These are phyloP conservation scores for Chrysaora quinquecirrha DNA, from an alignment of 30 jellyfish, hydroid and myxozoan genomes.

Conservation along the genomic window DNA sequence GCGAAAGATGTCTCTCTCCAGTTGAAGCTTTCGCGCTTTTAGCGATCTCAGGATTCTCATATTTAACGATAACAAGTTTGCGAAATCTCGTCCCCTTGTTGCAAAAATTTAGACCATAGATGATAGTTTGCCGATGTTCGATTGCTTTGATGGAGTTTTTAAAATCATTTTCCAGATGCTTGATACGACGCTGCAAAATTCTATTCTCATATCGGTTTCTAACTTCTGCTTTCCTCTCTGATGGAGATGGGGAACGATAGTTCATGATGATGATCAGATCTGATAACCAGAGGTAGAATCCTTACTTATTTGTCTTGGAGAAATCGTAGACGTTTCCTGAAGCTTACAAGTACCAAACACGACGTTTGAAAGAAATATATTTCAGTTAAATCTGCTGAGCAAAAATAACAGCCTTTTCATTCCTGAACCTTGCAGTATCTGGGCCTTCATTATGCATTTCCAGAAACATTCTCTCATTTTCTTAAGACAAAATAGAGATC, in stretches of 20 bases:
- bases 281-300: not conserved
- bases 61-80: too few relatives aligned
- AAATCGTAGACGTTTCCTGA: not conserved
- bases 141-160: not conserved
- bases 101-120: not conserved
- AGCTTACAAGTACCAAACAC: not conserved
- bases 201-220: not conserved
- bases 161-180: slow-evolving; percentile 8
- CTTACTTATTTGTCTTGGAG: not conserved
- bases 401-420: too few relatives aligned
- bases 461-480: too few relatives aligned
- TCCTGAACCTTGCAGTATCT: too few relatives aligned
- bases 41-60: too few relatives aligned
- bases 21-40: too few relatives aligned
- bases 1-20: too few relatives aligned
- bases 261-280: not conserved
- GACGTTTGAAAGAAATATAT: not conserved
- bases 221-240: slow-evolving; percentile 17
- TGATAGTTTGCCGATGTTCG: not conserved
- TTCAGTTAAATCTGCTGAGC: too few relatives aligned
- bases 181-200: not conserved
- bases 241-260: not conserved
- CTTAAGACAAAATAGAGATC: too few relatives aligned
- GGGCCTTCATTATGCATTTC: too few relatives aligned
- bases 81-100: too few relatives aligned